Evolutionary conservation across 2,888 invertebrate species (phyloP).

Genomic region (Tipula unca): DNA sequence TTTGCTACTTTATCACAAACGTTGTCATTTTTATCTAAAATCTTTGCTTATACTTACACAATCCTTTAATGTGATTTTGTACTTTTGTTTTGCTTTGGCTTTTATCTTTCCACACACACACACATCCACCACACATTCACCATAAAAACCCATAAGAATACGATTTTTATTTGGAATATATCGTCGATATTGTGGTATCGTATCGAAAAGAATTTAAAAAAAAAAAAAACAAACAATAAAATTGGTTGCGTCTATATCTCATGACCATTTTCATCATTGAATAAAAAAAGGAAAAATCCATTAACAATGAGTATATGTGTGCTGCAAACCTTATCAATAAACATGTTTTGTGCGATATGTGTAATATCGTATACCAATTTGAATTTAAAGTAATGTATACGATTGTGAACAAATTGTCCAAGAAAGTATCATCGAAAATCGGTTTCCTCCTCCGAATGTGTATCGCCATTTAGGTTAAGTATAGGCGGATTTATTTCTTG

Average conservation of each 20-base stretch:
- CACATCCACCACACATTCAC: not conserved
- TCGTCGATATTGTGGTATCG: not conserved
- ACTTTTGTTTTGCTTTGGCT: not conserved
- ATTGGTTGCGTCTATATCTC: not conserved
- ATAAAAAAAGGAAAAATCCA: not conserved
- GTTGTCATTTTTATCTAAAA: not conserved
- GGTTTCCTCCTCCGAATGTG: too few relatives aligned
- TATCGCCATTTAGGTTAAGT: too few relatives aligned
- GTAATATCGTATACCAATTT: too few relatives aligned
- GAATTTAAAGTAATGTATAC: too few relatives aligned
- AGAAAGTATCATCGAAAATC: too few relatives aligned
- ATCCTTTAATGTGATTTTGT: slow-evolving; percentile 14
- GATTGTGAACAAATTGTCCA: too few relatives aligned
- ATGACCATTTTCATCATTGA: not conserved
- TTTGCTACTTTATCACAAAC: slow-evolving; percentile 8
- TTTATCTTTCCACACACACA: not conserved
- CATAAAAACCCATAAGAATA: not conserved
- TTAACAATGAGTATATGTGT: not conserved
- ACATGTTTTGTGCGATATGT: not conserved
- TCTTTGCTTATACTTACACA: not conserved
- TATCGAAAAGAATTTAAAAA: not conserved
- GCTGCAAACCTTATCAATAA: not conserved
- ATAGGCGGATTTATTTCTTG: too few relatives aligned
- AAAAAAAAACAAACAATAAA: not conserved
- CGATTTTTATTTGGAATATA: not conserved